Evolutionary conservation across 1,140 invertebrate species (phyloP), one percentile per base, ranked within the genome.

Genomic region (Oscheius sp.): DNA sequence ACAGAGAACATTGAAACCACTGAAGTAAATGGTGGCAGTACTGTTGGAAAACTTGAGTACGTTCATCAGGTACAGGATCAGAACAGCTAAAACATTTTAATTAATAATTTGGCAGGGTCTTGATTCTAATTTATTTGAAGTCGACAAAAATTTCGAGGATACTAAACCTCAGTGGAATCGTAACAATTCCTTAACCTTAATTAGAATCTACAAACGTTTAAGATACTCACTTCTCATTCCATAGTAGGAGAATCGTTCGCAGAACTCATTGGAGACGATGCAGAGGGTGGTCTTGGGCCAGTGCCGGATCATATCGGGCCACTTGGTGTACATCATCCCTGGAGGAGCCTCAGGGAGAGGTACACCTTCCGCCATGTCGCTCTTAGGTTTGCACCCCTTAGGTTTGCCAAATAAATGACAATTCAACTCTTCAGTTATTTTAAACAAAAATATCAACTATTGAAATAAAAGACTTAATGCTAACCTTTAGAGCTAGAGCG

Each of bases 231-330:
- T 52, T 62, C 64, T 67, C 91, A 95, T 92, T 82, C 94, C 94
- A 90, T 95, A 96, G 85, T 90, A 96, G 34, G 91, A 93, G 85
- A 95, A 96, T 82, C 93, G 88, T 86, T 97, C 94, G 85, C 93
- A 96, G 83, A 96, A 94, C 85, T 96, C 94, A 89, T 93, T 95
- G 80, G 89, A 90, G 70, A 97, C 88, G 79, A 97, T 96, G 85
- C 94, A 94, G 81, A 91, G 92, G 20, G 95, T 90, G 1, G 92
- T 89, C 83, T 90, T 91, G 0, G 93, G 93, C 75, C 75, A 78
- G 23, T 74, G 46, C 38, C 59, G 68, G 66, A 75, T 62, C 52
- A 76, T 76, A 2, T 75, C 72, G 26, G 49, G 49, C 72, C 72
- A 74, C 62, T 64, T 74, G 36, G 66, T 68, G 66, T 68, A 61